phyloP scores from a whole-genome alignment of 2,888 invertebrate genomes.

The Lampropteryx suffumata region DNA sequence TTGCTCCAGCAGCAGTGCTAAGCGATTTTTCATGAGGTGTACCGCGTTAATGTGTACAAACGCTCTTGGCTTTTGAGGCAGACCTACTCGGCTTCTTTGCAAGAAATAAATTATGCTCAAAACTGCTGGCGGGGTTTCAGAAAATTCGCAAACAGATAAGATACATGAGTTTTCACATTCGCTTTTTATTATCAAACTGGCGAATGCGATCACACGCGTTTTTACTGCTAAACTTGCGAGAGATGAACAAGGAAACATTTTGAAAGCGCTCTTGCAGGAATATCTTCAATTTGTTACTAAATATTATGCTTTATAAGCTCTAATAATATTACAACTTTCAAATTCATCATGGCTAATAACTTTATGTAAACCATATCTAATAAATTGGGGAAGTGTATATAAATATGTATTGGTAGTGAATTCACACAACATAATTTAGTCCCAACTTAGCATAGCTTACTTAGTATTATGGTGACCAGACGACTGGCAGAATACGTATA shows the following conservation, averaged over 20 bases:
- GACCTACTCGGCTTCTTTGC: conserved; percentile 70
- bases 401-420: no score
- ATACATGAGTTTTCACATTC: conserved; percentile 29
- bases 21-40: conserved; percentile 81
- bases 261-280: conserved; percentile 13
- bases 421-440: no score
- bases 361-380: no score
- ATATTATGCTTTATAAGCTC: no score
- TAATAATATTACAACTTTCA: no score
- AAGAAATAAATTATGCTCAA: conserved; percentile 77
- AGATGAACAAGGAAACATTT: conserved; percentile 24
- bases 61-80: conserved; percentile 69
- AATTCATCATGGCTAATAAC: no score
- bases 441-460: no score
- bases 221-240: conserved; percentile 28
- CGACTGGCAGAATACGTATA: no score
- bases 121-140: conserved; percentile 52
- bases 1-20: conserved; percentile 65
- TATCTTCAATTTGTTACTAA: no score
- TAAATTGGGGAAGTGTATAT: no score
- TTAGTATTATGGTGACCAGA: no score
- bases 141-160: conserved; percentile 67
- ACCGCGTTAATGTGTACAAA: conserved; percentile 79
- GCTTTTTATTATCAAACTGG: conserved; percentile 33
- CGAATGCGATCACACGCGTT: conserved; percentile 28